Base-by-base conservation (phyloP, 2,888 invertebrate genomes). In the Sipha maydis region DNA sequence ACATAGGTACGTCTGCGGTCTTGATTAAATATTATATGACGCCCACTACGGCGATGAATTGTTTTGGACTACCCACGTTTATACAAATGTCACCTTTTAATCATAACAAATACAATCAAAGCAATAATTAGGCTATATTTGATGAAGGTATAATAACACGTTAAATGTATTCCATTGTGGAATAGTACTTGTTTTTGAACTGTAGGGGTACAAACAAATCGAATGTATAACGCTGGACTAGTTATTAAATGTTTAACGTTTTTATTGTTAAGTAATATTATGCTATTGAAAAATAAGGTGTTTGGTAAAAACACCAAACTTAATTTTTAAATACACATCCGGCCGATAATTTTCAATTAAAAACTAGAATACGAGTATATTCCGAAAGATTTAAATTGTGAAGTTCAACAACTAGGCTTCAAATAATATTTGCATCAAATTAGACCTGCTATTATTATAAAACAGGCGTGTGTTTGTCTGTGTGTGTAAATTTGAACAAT, bases 61-160 rank as follows among this genome's bases (percentile, higher is more conserved):
- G 48, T 31, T 67, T 77, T 76, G n/a, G 48, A 69, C 67, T 17
- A 25, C 85, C 85, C 77, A 85, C 85, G 67, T 67, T 41, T 41
- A 17, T 77, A 48, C 25, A 77, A 84, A 84, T 48, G 61, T 76
- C 48, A 85, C 67, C 25, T 85, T 77, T 85, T 85, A 41, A 84
- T 84, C 76, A 41, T 76, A 80, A 67, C 38, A 61, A 25, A 61
- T 38, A 76, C 19, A 17, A 38, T 83, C 56, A 25, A 75, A 9
- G 34, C 38, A n/a, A 83, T 75, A 56, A 76, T 61, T 31, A 56
- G n/a, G 28, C 61, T 75, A 61, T 61, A 28, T 84, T 84, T 38
- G 11, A 25, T 11, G 75, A 84, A 76, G 73, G 34, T 83, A n/a
- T 48, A 48, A 48, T 48, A 25, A 14, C 11, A 67, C 41, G 61